Conservation (phyloP, 1,140 invertebrate genomes). For the Bombus sibiricus region DNA sequence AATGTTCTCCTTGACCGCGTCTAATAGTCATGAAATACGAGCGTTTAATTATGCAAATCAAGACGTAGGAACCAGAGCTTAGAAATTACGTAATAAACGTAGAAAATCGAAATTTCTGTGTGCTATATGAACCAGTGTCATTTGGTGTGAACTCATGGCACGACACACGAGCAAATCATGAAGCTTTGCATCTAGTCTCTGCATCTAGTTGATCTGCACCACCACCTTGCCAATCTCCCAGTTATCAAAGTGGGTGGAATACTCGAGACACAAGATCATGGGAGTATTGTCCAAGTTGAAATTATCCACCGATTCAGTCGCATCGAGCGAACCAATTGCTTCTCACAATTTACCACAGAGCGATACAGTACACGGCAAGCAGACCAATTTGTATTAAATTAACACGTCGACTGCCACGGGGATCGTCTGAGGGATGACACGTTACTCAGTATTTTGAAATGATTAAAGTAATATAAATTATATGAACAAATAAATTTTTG, state of each 20-base stretch:
- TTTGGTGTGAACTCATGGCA: background rate
- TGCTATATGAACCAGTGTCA: background rate
- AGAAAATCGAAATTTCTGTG: background rate
- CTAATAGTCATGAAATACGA: too few relatives aligned
- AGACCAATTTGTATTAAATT: background rate
- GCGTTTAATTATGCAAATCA: too few relatives aligned
- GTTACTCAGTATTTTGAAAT: too few relatives aligned
- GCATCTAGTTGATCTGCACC: background rate
- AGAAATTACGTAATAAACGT: background rate
- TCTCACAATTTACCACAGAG: background rate
- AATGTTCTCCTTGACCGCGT: too few relatives aligned
- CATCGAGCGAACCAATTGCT: background rate
- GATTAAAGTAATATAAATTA: too few relatives aligned
- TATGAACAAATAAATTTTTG: too few relatives aligned
- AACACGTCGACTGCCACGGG: too few relatives aligned
- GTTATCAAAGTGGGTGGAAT: background rate
- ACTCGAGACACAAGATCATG: background rate
- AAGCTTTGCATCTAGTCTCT: background rate
- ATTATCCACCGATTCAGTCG: background rate
- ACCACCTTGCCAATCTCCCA: background rate
- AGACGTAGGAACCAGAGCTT: background rate
- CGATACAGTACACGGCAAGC: background rate
- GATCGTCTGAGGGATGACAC: too few relatives aligned
- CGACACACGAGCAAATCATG: background rate
- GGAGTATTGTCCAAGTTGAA: background rate